phyloP scores from a whole-genome alignment of 2,113 vertebrate species.

The Chaetorhynchus papuensis region DNA sequence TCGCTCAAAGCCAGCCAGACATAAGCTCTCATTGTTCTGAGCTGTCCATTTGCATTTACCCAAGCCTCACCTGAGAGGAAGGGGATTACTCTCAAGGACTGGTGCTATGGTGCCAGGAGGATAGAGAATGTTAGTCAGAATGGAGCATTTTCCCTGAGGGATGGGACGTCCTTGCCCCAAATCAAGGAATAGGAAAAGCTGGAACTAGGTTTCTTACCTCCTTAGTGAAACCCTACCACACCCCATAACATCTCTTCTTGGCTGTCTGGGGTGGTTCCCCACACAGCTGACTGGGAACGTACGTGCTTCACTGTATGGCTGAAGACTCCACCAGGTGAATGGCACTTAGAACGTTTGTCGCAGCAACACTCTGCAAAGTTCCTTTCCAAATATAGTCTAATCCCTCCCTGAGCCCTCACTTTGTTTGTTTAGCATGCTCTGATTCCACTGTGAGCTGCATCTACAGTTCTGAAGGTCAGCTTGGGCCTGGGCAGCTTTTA shows the following conservation, averaged over 20 bases:
- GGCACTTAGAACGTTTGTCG: background rate
- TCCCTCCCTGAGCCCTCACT: background rate
- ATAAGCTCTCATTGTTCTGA: background rate
- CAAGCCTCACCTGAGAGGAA: background rate
- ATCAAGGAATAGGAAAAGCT: background rate
- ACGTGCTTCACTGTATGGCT: background rate
- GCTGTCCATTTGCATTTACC: background rate
- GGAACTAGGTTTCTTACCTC: background rate
- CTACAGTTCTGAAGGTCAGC: background rate
- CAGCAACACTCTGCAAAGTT: background rate
- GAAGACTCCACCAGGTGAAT: background rate
- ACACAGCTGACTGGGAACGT: background rate
- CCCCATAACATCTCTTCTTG: background rate
- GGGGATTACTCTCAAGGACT: background rate
- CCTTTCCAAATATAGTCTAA: background rate
- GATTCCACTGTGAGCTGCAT: background rate
- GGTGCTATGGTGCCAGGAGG: background rate
- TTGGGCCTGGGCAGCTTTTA: background rate
- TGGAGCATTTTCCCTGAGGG: background rate
- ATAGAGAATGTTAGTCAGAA: background rate
- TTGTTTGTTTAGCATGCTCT: background rate
- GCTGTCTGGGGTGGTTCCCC: background rate
- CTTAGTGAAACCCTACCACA: background rate
- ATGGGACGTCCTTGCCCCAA: background rate
- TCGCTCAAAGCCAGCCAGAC: fast-evolving